Evolutionary conservation across 92 coral and sea anemone species (phyloP).

Genomic region (Porites lobata): DNA sequence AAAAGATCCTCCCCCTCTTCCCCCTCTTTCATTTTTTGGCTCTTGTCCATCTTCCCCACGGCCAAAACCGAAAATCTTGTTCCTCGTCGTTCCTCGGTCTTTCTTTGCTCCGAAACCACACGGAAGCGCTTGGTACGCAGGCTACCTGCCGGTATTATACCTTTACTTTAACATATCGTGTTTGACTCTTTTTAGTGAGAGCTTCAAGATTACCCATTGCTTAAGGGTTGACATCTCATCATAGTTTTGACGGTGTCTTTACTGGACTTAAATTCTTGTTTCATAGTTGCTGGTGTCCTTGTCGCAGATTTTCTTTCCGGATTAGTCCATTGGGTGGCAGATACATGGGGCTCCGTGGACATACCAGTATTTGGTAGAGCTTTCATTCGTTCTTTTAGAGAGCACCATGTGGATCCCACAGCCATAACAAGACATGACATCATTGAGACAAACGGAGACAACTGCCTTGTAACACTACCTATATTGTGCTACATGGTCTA

Average conservation of each 20-base stretch:
- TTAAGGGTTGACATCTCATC: too few species aligned
- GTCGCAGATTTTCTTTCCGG: conserved; percentile 93
- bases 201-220: background rate
- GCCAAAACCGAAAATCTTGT: too few species aligned
- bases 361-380: conserved; percentile 89
- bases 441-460: conserved; percentile 97
- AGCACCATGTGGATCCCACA: conserved; percentile 98
- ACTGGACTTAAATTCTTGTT: background rate
- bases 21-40: too few species aligned
- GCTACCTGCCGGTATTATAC: too few species aligned
- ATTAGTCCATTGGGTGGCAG: conserved; percentile 97
- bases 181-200: too few species aligned
- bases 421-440: conserved; percentile 96
- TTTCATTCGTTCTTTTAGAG: conserved; percentile 96
- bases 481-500: conserved; percentile 60
- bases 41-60: too few species aligned
- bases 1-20: too few species aligned
- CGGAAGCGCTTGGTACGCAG: too few species aligned
- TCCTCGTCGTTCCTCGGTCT: too few species aligned
- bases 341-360: conserved; percentile 94
- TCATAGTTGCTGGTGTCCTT: conserved; percentile 82
- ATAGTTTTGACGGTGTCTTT: too few species aligned
- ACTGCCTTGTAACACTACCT: conserved; percentile 89
- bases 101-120: too few species aligned
- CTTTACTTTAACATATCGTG: too few species aligned